Evolutionary conservation across 2,113 vertebrate genomes (phyloP).

Genomic region (Taurulus bubalis): DNA sequence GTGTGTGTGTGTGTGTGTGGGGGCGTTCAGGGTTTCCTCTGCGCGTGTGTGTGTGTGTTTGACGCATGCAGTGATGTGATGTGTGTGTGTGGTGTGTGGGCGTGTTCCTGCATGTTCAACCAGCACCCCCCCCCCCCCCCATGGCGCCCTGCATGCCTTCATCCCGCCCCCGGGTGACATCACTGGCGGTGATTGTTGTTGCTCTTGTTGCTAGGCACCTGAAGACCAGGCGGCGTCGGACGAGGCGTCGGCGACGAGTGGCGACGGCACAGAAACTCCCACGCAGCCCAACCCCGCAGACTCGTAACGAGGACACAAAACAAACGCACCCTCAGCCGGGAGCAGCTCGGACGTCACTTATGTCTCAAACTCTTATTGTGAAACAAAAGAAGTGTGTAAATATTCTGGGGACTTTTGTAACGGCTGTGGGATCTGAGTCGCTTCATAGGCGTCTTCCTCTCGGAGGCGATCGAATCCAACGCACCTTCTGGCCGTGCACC

Average conservation of each 20-base stretch:
- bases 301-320: slow-evolving; percentile 17
- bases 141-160: slow-evolving; percentile 1
- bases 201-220: slow-evolving; percentile 49
- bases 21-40: not conserved
- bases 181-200: not conserved
- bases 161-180: not conserved
- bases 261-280: slow-evolving; percentile 21
- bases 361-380: no score
- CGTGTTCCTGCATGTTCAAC: slow-evolving; percentile 52
- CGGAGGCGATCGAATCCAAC: no score
- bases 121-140: not conserved
- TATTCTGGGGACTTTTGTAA: no score
- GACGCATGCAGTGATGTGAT: slow-evolving; percentile 41
- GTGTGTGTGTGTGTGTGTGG: slow-evolving; percentile 4
- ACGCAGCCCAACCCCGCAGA: slow-evolving; percentile 27
- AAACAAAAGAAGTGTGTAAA: no score
- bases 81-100: slow-evolving; percentile 35
- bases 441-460: no score
- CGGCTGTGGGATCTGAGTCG: no score
- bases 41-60: not conserved
- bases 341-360: no score
- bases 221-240: not conserved
- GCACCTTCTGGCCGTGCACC: no score
- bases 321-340: slow-evolving; percentile 9
- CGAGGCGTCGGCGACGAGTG: not conserved